phyloP scores from a whole-genome alignment of 92 coral and sea anemone species.

The Phenganax subtilis region DNA sequence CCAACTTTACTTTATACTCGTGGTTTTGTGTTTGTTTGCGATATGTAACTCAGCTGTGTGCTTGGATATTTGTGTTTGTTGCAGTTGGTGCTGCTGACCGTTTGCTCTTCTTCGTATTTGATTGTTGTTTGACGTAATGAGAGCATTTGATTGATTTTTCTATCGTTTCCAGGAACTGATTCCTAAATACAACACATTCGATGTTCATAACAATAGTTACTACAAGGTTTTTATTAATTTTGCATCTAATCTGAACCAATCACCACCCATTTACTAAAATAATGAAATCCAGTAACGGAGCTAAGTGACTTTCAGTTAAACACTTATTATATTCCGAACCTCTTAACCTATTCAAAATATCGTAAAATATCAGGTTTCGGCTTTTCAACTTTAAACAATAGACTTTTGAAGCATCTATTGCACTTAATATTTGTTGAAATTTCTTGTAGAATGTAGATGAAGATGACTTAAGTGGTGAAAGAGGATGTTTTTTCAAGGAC shows the following conservation, averaged over 20 bases:
- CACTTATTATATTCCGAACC: too few relatives aligned
- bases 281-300: too few relatives aligned
- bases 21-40: too few relatives aligned
- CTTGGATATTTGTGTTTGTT: not conserved
- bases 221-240: constrained; percentile 76
- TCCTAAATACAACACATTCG: constrained; percentile 93
- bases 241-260: not conserved
- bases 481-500: constrained; percentile 88
- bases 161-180: constrained; percentile 89
- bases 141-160: constrained; percentile 2
- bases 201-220: constrained; percentile 76
- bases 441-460: constrained; percentile 67
- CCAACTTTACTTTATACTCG: too few relatives aligned
- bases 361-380: too few relatives aligned
- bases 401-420: not conserved
- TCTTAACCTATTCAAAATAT: too few relatives aligned
- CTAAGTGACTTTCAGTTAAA: too few relatives aligned
- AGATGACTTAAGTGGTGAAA: constrained; percentile 90
- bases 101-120: not conserved
- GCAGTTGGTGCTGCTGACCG: not conserved
- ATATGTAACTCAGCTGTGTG: too few relatives aligned
- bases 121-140: not conserved
- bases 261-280: too few relatives aligned
- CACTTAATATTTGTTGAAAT: not conserved
- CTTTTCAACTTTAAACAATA: too few relatives aligned